Conservation (phyloP, 2,888 invertebrate species). For the Pachydiplax longipennis region DNA sequence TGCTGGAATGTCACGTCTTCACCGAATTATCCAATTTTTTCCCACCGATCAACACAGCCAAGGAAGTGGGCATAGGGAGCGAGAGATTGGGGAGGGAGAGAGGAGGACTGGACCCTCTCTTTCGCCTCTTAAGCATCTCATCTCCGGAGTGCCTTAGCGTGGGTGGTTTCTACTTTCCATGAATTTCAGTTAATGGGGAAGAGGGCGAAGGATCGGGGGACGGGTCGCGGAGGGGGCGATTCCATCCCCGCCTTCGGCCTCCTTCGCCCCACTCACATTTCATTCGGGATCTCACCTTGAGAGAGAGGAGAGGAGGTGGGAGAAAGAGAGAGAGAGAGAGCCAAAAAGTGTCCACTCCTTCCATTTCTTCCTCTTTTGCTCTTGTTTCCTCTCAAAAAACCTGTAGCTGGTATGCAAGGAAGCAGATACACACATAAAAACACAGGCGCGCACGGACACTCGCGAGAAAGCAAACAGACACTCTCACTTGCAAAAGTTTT, state of each 20-base stretch:
- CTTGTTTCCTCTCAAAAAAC: not conserved
- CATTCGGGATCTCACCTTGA: slow-evolving; percentile 27
- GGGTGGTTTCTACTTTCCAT: not conserved
- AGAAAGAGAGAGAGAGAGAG: not conserved
- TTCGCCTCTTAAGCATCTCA: not conserved
- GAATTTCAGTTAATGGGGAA: not conserved
- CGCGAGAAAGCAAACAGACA: not conserved
- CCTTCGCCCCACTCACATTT: not conserved
- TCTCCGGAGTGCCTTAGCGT: not conserved
- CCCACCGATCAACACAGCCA: slow-evolving; percentile 35
- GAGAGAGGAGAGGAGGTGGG: not conserved
- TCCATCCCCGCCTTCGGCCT: not conserved
- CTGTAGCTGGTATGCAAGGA: slow-evolving; percentile 21
- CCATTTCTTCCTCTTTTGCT: not conserved
- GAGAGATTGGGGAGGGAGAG: not conserved
- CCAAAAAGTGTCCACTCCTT: not conserved
- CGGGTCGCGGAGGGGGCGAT: not conserved
- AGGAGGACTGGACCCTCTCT: not conserved
- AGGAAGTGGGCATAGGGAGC: not conserved
- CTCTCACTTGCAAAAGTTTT: not conserved
- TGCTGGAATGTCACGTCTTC: slow-evolving; percentile 44
- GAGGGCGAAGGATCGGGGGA: not conserved
- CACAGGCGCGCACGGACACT: not conserved
- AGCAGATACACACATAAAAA: not conserved
- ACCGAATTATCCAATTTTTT: slow-evolving; percentile 9